These are phyloP conservation scores for Platycercus adscitus DNA, from an alignment of 2,113 vertebrate genomes.

Conservation along the genomic window DNA sequence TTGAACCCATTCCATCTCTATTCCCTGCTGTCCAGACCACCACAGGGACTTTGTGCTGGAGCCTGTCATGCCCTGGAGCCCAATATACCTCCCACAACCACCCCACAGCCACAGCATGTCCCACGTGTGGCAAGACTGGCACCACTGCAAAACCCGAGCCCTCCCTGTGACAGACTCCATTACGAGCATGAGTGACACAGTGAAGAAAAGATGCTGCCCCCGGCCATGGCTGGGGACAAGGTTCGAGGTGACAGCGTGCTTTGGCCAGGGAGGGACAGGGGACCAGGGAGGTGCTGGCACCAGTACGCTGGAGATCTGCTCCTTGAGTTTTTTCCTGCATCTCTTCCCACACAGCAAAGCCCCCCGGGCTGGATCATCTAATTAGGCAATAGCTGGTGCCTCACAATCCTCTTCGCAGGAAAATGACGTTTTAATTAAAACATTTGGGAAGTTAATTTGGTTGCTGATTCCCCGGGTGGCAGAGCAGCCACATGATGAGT, in stretches of 20 bases:
- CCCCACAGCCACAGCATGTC: background rate
- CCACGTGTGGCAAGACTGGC: accelerated
- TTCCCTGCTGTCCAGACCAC: background rate
- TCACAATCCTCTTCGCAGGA: background rate
- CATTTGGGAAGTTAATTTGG: background rate
- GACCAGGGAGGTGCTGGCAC: background rate
- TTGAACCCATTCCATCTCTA: background rate
- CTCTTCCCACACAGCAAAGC: background rate
- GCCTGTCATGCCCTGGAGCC: no score
- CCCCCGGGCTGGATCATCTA: background rate
- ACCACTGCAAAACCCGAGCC: background rate
- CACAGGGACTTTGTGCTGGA: background rate
- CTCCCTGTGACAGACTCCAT: background rate
- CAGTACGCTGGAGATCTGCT: accelerated
- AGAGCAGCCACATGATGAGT: accelerated
- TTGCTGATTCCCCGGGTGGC: background rate
- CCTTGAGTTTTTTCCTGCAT: background rate
- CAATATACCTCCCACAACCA: background rate
- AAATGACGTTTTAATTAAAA: constrained; percentile 2
- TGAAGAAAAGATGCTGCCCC: background rate
- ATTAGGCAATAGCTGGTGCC: background rate
- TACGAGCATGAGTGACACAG: background rate
- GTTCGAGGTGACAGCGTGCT: background rate
- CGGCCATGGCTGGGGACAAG: background rate
- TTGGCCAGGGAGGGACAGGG: background rate